Base-by-base conservation (phyloP, 2,888 invertebrate species). In the Trichopria drosophilae region DNA sequence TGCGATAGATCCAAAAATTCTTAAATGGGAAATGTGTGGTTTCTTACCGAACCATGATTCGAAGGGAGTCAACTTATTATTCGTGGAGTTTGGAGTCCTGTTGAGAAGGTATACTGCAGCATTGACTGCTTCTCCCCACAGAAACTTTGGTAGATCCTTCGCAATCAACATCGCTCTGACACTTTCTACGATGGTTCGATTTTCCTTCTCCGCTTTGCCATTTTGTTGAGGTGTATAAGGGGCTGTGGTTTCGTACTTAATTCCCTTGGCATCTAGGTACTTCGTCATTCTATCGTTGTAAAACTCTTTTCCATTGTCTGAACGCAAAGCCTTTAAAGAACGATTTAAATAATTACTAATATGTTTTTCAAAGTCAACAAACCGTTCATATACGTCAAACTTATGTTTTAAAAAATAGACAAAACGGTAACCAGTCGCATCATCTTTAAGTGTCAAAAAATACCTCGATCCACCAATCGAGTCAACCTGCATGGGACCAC, bases 381-480 rank as follows among this genome's bases (percentile, higher is more conserved):
- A 54, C 28, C 22, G 24, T 2, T 50, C 26, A 12, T n/a, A n/a
- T n/a, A n/a, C n/a, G n/a, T n/a, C n/a, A n/a, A n/a, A n/a, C n/a
- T 59, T 56, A 18, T 45, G 43, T 15, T 31, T 53, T 7, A 60
- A 9, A 23, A 59, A 53, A 23, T 51, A 47, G 3, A 46, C 54
- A 10, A 19, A 40, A n/a, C 24, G 16, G 13, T 24, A 51, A 16
- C 43, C 20, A 4, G 52, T 49, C n/a, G 36, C 34, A 23, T 57
- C 48, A 37, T n/a, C n/a, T n/a, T n/a, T 55, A 23, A 57, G 53
- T n/a, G 37, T 45, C 6, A 52, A 35, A 13, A 49, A 36, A 36
- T 49, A 55, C 10, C 23, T 34, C n/a, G 49, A 36, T n/a, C 54
- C 54, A n/a, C 41, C 29, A n/a, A 41, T 20, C 12, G 55, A 55